phyloP scores from a whole-genome alignment of 2,113 vertebrate genomes.

The Patagioenas fasciata region DNA sequence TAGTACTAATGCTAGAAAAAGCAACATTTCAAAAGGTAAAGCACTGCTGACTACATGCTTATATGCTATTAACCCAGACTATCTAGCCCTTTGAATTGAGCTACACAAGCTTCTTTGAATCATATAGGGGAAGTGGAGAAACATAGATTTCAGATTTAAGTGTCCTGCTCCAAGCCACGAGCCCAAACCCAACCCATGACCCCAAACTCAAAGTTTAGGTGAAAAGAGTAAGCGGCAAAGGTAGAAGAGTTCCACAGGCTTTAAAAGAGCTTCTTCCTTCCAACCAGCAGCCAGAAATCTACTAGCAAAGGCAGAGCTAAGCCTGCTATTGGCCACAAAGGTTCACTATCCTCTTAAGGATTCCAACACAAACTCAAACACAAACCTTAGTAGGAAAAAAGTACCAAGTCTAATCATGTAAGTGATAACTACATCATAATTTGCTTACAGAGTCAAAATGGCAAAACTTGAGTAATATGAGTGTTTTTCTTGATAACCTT shows the following conservation, averaged over 20 bases:
- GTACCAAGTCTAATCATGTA: background rate
- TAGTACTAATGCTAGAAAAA: background rate
- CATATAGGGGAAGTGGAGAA: background rate
- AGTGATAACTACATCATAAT: background rate
- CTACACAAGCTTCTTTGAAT: background rate
- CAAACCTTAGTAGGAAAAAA: background rate
- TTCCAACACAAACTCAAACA: background rate
- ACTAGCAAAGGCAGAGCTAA: background rate
- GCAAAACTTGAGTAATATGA: background rate
- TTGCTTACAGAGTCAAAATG: background rate
- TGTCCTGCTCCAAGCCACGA: background rate
- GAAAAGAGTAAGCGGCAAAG: background rate
- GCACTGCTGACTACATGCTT: background rate
- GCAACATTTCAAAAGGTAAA: background rate
- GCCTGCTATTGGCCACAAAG: background rate
- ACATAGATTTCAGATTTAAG: accelerated
- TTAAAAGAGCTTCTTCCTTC: background rate
- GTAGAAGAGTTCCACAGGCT: background rate
- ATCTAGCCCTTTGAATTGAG: background rate
- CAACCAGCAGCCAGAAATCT: background rate
- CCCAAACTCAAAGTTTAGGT: background rate
- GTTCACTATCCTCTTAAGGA: background rate
- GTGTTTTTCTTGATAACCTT: background rate
- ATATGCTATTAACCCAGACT: background rate
- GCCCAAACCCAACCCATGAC: background rate